A percentile compares a stretch with the other conserved stretches of the same genome.
Evolutionary conservation across 2,113 vertebrate species (phyloP).

Genomic region (Lepisosteus oculatus): DNA sequence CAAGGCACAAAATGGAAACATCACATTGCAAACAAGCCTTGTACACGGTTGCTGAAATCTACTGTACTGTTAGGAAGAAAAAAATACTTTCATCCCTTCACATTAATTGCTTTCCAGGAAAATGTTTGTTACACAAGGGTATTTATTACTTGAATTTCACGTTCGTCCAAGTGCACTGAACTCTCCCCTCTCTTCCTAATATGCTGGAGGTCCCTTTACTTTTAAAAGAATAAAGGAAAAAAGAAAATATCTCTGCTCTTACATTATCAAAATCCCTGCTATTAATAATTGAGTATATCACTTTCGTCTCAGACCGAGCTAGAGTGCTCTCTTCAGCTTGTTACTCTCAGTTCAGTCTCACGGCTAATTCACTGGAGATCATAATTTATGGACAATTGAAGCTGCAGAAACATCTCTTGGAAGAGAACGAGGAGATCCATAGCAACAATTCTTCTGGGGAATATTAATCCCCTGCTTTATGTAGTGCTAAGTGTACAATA

Average conservation of each 20-base stretch:
- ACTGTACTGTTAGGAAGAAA: too few relatives aligned
- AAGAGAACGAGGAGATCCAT: conserved; percentile 96
- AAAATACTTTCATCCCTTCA: too few relatives aligned
- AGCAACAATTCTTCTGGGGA: conserved; percentile 98
- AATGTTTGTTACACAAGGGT: neutral
- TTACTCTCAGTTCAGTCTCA: conserved; percentile 88
- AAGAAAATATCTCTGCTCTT: conserved; percentile 65
- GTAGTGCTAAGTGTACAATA: conserved; percentile 99
- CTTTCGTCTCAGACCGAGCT: conserved; percentile 76
- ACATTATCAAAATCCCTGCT: conserved; percentile 71
- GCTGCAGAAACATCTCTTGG: conserved; percentile 95
- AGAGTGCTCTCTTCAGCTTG: conserved; percentile 79
- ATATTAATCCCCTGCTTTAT: conserved; percentile 99
- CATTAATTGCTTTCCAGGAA: too few relatives aligned
- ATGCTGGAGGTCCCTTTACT: conserved; percentile 20
- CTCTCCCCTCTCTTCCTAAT: neutral
- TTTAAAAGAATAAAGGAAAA: conserved; percentile 49
- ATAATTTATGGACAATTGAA: conserved; percentile 99
- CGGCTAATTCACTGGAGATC: conserved; percentile 96
- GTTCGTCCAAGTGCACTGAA: neutral
- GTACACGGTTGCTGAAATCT: too few relatives aligned
- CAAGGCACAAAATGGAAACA: too few relatives aligned
- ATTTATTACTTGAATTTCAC: neutral
- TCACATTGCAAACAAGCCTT: too few relatives aligned
- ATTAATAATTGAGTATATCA: conserved; percentile 94